Evolutionary conservation across 2,113 vertebrate species (phyloP).

Genomic region (Leuciscus idus): DNA sequence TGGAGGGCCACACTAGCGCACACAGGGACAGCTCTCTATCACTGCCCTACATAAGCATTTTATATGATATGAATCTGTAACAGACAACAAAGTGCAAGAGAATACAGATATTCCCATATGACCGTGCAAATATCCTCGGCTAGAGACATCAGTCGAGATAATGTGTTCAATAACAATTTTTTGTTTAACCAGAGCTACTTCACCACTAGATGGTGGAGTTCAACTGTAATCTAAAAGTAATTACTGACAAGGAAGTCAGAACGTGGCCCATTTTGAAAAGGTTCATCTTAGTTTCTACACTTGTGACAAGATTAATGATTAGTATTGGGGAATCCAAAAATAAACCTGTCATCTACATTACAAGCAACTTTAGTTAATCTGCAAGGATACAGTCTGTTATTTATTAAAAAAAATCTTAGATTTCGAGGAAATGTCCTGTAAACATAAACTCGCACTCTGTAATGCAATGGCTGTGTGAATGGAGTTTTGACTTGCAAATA

Average conservation of each 20-base stretch:
- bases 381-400: background rate
- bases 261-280: background rate
- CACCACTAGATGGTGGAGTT: background rate
- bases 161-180: background rate
- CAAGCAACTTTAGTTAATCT: background rate
- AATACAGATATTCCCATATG: background rate
- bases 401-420: background rate
- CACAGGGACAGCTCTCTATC: slow-evolving; percentile 4
- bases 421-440: background rate
- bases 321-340: too few relatives aligned
- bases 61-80: background rate
- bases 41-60: background rate
- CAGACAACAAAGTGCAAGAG: background rate
- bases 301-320: background rate
- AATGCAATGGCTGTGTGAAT: background rate
- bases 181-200: background rate
- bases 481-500: slow-evolving; percentile 18
- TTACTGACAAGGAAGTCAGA: background rate
- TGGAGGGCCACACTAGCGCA: background rate
- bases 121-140: background rate
- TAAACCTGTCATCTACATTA: too few relatives aligned
- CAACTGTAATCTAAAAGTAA: background rate
- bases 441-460: background rate
- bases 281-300: background rate
- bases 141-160: background rate